Percentiles rank a stretch among this genome's conserved stretches.
Conservation (phyloP, 2,888 invertebrate genomes). For the Latrodectus hesperus region DNA sequence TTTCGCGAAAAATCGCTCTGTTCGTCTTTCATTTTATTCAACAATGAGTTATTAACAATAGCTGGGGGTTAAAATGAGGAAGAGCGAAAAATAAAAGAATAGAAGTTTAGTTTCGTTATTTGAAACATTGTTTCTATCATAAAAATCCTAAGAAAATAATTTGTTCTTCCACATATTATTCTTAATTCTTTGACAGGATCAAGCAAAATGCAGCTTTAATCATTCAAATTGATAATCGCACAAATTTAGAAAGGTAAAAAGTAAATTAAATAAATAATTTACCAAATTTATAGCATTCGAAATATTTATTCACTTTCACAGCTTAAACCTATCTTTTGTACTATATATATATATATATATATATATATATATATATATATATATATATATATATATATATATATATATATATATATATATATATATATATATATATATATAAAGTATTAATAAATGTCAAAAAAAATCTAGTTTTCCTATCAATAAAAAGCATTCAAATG, state of each 20-base stretch:
- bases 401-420: no score
- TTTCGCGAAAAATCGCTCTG: slow-evolving; percentile 15
- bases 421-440: no score
- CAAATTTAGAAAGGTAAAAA: neutral
- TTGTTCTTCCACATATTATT: slow-evolving; percentile 44
- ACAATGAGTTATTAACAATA: slow-evolving; percentile 61
- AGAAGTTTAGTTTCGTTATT: slow-evolving; percentile 1
- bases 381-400: no score
- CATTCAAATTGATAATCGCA: slow-evolving; percentile 20
- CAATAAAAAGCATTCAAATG: no score
- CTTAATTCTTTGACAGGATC: slow-evolving; percentile 37
- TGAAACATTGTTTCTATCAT: slow-evolving; percentile 37
- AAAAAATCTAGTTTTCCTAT: no score
- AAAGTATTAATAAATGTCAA: no score
- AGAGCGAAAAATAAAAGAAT: slow-evolving; percentile 7
- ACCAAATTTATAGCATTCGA: no score
- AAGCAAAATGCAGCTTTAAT: slow-evolving; percentile 35
- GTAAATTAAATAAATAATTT: no score
- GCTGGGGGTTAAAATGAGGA: slow-evolving; percentile 29
- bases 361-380: no score
- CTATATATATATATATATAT: no score
- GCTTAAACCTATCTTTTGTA: no score
- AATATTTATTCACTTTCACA: no score
- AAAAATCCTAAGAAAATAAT: slow-evolving; percentile 37
- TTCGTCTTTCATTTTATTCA: slow-evolving; percentile 34